phyloP scores from a whole-genome alignment of 2,797 vertebrate species.

The Malurus splendens region DNA sequence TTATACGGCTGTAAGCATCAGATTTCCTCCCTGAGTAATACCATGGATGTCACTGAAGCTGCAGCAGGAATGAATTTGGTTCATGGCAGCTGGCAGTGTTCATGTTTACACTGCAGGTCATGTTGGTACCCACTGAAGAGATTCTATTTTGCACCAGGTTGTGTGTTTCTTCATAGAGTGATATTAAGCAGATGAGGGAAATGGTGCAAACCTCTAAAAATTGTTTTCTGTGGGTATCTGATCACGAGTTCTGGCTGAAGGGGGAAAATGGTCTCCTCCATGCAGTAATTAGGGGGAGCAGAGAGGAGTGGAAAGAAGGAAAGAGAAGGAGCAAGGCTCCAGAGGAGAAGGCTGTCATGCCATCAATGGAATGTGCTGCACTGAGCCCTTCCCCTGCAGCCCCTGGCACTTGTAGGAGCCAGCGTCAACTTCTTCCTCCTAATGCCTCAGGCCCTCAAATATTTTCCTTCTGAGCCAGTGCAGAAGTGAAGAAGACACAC shows the following conservation, averaged over 20 bases:
- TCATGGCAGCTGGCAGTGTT: neutral
- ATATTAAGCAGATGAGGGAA: neutral
- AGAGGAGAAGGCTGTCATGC: neutral
- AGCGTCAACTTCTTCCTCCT: neutral
- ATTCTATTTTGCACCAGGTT: neutral
- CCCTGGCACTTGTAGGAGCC: neutral
- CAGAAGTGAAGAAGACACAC: neutral
- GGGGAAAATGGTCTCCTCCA: neutral
- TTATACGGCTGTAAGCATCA: neutral
- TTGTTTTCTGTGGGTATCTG: neutral
- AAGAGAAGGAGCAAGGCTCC: neutral
- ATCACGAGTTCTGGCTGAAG: neutral
- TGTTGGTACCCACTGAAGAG: neutral
- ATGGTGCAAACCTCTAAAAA: neutral
- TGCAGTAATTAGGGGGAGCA: neutral
- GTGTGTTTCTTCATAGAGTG: neutral
- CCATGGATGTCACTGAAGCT: neutral
- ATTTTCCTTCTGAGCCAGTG: neutral
- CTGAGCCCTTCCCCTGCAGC: fast-evolving
- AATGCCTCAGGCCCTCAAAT: neutral
- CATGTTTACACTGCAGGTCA: neutral
- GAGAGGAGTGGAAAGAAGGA: neutral
- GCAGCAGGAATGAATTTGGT: neutral
- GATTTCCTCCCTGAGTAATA: neutral
- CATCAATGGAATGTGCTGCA: neutral